Evolutionary conservation across 1,140 invertebrate genomes (phyloP).

Genomic region (Brachionus paranguensis): DNA sequence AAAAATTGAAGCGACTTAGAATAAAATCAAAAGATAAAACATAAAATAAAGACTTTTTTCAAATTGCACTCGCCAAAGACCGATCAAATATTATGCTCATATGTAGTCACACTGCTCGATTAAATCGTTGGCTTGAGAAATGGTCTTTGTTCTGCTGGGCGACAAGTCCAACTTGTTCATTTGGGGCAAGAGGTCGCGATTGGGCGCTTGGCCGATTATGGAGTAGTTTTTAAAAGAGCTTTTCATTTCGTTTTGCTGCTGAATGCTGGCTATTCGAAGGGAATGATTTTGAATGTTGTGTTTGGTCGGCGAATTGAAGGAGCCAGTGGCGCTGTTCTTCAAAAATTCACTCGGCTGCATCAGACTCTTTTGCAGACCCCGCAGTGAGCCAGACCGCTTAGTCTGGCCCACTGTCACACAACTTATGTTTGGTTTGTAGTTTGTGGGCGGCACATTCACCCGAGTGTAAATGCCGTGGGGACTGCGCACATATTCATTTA

Average conservation of each 20-base stretch:
- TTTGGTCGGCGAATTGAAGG: not conserved
- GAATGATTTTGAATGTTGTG: slow-evolving; percentile 10
- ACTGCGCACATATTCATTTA: slow-evolving; percentile 28
- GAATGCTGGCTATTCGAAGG: slow-evolving; percentile 11
- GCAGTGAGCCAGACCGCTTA: not conserved
- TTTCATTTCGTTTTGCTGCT: not conserved
- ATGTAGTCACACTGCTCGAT: slow-evolving; percentile 26
- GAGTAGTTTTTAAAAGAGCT: not conserved
- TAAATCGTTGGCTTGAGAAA: not conserved
- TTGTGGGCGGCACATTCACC: slow-evolving; percentile 20
- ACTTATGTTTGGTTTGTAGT: not conserved
- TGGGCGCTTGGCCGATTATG: not conserved
- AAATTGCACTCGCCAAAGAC: not conserved
- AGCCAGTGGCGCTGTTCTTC: not conserved
- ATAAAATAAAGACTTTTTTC: not conserved
- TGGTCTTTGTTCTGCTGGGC: not conserved
- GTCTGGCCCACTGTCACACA: not conserved
- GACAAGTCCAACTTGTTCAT: not conserved
- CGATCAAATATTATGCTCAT: not conserved
- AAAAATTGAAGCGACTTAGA: not conserved
- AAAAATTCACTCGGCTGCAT: not conserved
- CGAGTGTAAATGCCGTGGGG: slow-evolving; percentile 35
- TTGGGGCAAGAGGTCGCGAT: not conserved
- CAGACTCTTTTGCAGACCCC: not conserved
- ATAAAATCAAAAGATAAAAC: not conserved